Evolutionary conservation across 2,888 invertebrate species (phyloP).

Genomic region (Ferrisia virgata): DNA sequence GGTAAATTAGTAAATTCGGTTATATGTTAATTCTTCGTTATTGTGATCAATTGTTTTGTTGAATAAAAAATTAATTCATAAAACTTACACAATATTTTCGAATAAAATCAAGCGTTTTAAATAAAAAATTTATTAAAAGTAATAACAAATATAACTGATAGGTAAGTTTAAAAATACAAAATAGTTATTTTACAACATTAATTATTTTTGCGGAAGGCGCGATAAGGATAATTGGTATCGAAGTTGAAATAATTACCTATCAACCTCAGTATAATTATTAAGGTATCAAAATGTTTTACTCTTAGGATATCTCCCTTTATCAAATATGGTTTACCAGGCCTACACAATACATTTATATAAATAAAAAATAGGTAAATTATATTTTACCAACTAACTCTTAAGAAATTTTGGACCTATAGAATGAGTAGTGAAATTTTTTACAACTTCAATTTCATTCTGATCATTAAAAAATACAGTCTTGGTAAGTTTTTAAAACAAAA

Average conservation of each 20-base stretch:
- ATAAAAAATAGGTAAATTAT: not conserved
- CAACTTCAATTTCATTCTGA: not conserved
- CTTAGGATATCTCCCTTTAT: too few relatives aligned
- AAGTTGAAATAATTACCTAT: not conserved
- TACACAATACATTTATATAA: not conserved
- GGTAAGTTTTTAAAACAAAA: slow-evolving; percentile 28
- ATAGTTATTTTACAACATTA: not conserved
- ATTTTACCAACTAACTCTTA: not conserved
- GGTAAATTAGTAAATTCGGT: not conserved
- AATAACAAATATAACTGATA: not conserved
- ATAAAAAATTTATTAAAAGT: not conserved
- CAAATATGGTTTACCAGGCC: not conserved
- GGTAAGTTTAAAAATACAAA: too few relatives aligned
- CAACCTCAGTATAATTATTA: not conserved
- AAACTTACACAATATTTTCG: too few relatives aligned
- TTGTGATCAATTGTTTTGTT: not conserved
- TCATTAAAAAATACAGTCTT: not conserved
- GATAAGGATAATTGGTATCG: not conserved
- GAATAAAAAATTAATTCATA: not conserved
- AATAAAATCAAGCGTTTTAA: not conserved
- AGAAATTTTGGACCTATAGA: not conserved
- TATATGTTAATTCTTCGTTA: not conserved
- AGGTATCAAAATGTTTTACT: too few relatives aligned
- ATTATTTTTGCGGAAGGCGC: not conserved
- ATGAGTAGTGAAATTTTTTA: not conserved